Evolutionary conservation across 2,797 vertebrate species (phyloP).

Genomic region (Pangasius sanitwongsei): DNA sequence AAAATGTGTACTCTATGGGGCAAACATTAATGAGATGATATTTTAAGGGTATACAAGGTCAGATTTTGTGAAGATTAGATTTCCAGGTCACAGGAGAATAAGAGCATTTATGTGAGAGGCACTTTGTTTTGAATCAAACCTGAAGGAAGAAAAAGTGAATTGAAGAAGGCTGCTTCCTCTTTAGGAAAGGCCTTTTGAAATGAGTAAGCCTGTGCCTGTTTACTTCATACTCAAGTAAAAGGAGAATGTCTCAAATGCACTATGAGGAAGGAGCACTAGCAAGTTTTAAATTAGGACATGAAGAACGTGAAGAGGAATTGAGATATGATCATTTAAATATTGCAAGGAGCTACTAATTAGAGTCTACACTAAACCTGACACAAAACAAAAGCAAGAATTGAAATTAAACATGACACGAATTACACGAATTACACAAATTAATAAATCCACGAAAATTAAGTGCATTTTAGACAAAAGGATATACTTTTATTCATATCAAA

Average conservation of each 20-base stretch:
- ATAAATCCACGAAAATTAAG: not conserved
- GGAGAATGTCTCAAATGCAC: not conserved
- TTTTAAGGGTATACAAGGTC: not conserved
- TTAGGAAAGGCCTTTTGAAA: slow-evolving; percentile 2
- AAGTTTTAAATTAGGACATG: not conserved
- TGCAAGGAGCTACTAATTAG: not conserved
- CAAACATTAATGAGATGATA: not conserved
- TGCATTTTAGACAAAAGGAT: not conserved
- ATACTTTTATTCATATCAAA: slow-evolving; percentile 16
- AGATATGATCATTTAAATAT: slow-evolving; percentile 22
- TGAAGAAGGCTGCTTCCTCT: slow-evolving; percentile 8
- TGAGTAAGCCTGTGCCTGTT: slow-evolving; percentile 7
- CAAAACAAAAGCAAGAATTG: not conserved
- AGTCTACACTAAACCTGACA: not conserved
- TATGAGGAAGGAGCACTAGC: slow-evolving; percentile 17
- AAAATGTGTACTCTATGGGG: not conserved
- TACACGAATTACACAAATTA: not conserved
- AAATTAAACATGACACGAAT: too few relatives aligned
- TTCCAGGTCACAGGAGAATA: not conserved
- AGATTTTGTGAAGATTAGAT: not conserved
- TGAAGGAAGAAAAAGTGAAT: not conserved
- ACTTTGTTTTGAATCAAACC: not conserved
- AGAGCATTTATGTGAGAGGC: not conserved
- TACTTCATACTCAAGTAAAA: slow-evolving; percentile 5
- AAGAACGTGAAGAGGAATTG: slow-evolving; percentile 6